Base-by-base conservation (phyloP, 2,888 invertebrate genomes). In the Andricus quercusramuli region DNA sequence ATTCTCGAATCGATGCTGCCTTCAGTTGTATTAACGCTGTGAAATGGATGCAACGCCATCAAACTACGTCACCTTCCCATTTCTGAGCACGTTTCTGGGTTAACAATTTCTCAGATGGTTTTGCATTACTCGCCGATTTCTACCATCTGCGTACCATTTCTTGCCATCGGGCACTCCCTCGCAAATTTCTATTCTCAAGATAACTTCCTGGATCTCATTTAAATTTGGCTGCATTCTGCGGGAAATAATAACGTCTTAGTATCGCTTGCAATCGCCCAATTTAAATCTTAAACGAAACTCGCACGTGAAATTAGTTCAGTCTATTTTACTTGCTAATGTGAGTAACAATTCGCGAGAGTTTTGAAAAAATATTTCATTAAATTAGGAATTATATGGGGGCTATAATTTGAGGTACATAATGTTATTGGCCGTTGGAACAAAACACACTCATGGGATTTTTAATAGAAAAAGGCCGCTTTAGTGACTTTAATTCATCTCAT, bases 21-120 rank as follows among this genome's bases (percentile, higher is more conserved):
- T 70, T 11, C 29, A 56, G 56, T 74, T 59, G 56, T 83, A 83
- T 82, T 84, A 84, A 84, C 74, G 81, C 80, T 77, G 79, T 80
- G 80, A 83, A 84, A 83, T 82, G 37, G 82, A 81, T 81, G 67
- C 79, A 79, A 78, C 80, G 78, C 68, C 79, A 78, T 78, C 77
- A 68, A 79, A 79, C 80, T 82, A 81, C 83, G 83, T 83, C 80
- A 83, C 81, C 78, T 84, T 80, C 56, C 76, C 80, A 79, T 84
- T 85, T 82, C 83, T 82, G 82, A 74, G 82, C 86, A 87, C 85
- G 87, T 86, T 86, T 86, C 87, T 87, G 79, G 86, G 84, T 85
- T 87, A 85, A 86, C 84, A 86, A 84, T 86, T 87, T 85, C 84
- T 86, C 84, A 84, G 83, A 78, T 65, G 80, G 47, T 79, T 82